phyloP scores from a whole-genome alignment of 2,113 vertebrate species.

The Camarhynchus parvulus region DNA sequence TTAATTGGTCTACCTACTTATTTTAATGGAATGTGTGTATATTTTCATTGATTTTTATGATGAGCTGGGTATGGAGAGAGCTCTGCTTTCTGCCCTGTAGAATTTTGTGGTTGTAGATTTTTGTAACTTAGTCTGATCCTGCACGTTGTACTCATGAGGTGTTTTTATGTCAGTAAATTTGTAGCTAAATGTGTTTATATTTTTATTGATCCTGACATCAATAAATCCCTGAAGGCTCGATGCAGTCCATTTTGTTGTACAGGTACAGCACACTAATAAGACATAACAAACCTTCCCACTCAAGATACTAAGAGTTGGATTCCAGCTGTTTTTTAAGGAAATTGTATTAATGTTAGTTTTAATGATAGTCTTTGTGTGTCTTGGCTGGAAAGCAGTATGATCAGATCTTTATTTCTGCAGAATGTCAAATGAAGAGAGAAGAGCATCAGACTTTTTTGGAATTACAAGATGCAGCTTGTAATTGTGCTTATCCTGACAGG shows the following conservation, averaged over 20 bases:
- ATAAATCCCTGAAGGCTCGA: not conserved
- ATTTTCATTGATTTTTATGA: not conserved
- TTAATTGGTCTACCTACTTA: not conserved
- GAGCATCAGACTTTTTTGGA: not conserved
- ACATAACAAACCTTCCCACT: not conserved
- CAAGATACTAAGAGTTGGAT: not conserved
- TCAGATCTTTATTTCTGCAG: not conserved
- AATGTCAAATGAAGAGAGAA: not conserved
- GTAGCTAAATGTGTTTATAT: not conserved
- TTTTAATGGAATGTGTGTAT: not conserved
- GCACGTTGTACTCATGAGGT: not conserved
- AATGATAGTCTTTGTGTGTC: not conserved
- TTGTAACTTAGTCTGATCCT: not conserved
- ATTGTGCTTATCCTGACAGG: not conserved
- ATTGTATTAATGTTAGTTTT: not conserved
- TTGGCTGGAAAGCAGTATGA: not conserved
- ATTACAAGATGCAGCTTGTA: not conserved
- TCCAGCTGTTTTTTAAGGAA: not conserved
- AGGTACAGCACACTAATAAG: not conserved
- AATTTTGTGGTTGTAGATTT: not conserved
- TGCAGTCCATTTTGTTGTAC: not conserved
- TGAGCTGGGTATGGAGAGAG: not conserved
- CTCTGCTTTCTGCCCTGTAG: not conserved
- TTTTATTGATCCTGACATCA: not conserved
- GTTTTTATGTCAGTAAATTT: not conserved